Percentiles rank a stretch among this genome's conserved stretches.
These are phyloP conservation scores for Rachycentron canadum DNA, from an alignment of 2,797 vertebrate species.

Conservation along the genomic window DNA sequence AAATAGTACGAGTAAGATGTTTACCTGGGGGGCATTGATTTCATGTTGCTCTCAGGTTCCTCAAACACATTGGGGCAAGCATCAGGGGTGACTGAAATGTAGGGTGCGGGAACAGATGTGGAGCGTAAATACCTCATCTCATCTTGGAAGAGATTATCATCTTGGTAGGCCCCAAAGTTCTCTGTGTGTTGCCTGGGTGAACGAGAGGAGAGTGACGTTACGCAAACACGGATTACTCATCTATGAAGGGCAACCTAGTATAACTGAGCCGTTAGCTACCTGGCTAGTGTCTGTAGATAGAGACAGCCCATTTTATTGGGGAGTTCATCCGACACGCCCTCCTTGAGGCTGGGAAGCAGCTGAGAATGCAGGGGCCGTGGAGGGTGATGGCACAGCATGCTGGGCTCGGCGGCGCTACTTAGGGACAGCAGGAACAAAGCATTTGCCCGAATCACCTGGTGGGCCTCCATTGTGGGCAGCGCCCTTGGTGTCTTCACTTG, in stretches of 20 bases:
- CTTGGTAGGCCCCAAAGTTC: slow-evolving; percentile 95
- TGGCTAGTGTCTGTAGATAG: slow-evolving; percentile 96
- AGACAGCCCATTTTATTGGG: slow-evolving; percentile 98
- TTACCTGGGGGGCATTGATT: slow-evolving; percentile 99
- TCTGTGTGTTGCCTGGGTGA: slow-evolving; percentile 95
- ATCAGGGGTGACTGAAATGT: slow-evolving; percentile 98
- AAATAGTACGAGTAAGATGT: neutral
- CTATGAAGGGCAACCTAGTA: neutral
- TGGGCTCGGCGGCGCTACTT: slow-evolving; percentile 97
- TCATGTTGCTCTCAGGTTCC: slow-evolving; percentile 99
- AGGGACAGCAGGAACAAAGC: slow-evolving; percentile 96
- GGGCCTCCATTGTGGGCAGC: slow-evolving; percentile 98
- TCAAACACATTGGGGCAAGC: slow-evolving; percentile 98
- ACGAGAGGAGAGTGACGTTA: neutral
- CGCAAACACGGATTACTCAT: neutral
- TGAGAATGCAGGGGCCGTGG: slow-evolving; percentile 93
- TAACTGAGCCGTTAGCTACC: slow-evolving; percentile 82
- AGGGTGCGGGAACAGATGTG: slow-evolving; percentile 97
- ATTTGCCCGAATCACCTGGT: slow-evolving; percentile 98
- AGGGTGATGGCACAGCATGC: slow-evolving; percentile 95
- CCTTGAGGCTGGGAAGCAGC: slow-evolving; percentile 96
- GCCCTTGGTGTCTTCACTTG: slow-evolving; percentile 97
- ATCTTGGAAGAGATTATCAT: slow-evolving; percentile 98
- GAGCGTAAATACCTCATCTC: slow-evolving; percentile 99
- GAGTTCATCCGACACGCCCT: slow-evolving; percentile 95